Evolutionary conservation across 2,797 vertebrate species (phyloP).

Genomic region (Muraenolepis orangiensis): DNA sequence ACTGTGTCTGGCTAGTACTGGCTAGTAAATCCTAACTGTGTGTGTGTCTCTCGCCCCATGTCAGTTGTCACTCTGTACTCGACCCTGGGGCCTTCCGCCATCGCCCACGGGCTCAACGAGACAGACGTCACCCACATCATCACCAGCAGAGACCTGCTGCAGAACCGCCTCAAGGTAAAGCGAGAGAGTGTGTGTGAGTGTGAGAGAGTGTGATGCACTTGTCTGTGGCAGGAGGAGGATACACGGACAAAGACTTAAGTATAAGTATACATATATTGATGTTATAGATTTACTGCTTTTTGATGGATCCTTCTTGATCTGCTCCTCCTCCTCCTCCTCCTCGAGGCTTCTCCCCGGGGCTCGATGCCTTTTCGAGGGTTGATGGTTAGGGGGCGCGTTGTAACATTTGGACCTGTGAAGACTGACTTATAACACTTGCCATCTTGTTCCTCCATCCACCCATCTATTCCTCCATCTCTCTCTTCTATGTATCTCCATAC

Average conservation of each 20-base stretch:
- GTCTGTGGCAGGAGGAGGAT: too few relatives aligned
- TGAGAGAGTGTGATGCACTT: too few relatives aligned
- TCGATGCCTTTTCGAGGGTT: neutral
- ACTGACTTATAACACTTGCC: neutral
- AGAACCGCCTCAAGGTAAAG: constrained; percentile 88
- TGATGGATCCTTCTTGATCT: too few relatives aligned
- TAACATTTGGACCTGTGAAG: neutral
- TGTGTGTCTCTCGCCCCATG: constrained; percentile 8
- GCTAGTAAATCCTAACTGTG: neutral
- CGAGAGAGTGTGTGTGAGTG: too few relatives aligned
- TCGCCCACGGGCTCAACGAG: constrained; percentile 94
- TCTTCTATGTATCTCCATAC: neutral
- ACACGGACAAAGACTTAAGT: too few relatives aligned
- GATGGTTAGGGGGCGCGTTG: neutral
- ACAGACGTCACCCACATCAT: constrained; percentile 96
- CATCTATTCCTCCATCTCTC: neutral
- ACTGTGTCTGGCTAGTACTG: too few relatives aligned
- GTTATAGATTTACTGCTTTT: too few relatives aligned
- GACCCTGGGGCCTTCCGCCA: constrained; percentile 88
- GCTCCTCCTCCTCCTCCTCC: too few relatives aligned
- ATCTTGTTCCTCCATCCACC: neutral
- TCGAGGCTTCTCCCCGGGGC: neutral
- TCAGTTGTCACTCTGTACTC: constrained; percentile 93
- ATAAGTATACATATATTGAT: too few relatives aligned
- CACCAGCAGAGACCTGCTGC: constrained; percentile 93